Percentiles rank a stretch among this genome's conserved stretches.
phyloP scores from a whole-genome alignment of 2,888 invertebrate genomes.

The Trachelus stipa region DNA sequence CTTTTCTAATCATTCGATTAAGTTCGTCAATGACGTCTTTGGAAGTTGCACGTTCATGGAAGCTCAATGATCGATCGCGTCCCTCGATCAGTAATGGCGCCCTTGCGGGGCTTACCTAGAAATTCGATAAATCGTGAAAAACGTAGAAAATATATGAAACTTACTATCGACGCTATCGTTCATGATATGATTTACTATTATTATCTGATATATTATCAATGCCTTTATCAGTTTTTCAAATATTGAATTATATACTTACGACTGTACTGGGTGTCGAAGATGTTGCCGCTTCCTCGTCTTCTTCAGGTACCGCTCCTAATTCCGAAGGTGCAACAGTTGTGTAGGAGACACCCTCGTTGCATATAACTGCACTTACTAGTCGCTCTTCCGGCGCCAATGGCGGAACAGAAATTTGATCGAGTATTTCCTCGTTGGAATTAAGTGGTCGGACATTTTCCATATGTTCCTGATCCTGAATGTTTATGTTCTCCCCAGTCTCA shows the following conservation, averaged over 20 bases:
- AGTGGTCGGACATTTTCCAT: conserved; percentile 42
- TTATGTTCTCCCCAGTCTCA: conserved; percentile 20
- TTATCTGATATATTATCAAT: too few species aligned
- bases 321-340: conserved; percentile 55
- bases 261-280: conserved; percentile 80
- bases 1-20: conserved; percentile 74
- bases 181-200: too few species aligned
- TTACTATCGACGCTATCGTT: too few species aligned
- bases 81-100: conserved; percentile 56
- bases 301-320: conserved; percentile 74
- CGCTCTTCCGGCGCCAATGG: conserved; percentile 65
- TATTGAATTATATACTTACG: conserved; percentile 65
- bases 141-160: too few species aligned
- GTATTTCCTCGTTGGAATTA: conserved; percentile 45
- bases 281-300: conserved; percentile 73
- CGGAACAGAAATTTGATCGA: conserved; percentile 63
- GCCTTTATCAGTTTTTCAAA: too few species aligned
- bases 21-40: conserved; percentile 83
- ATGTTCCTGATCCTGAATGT: conserved; percentile 28
- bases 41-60: conserved; percentile 80
- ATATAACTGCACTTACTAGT: conserved; percentile 49
- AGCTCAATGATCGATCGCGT: conserved; percentile 73
- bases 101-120: conserved; percentile 58
- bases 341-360: conserved; percentile 50
- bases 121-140: conserved; percentile 6